These are phyloP conservation scores for Sogatella furcifera DNA, from an alignment of 1,140 invertebrate genomes.

Conservation along the genomic window DNA sequence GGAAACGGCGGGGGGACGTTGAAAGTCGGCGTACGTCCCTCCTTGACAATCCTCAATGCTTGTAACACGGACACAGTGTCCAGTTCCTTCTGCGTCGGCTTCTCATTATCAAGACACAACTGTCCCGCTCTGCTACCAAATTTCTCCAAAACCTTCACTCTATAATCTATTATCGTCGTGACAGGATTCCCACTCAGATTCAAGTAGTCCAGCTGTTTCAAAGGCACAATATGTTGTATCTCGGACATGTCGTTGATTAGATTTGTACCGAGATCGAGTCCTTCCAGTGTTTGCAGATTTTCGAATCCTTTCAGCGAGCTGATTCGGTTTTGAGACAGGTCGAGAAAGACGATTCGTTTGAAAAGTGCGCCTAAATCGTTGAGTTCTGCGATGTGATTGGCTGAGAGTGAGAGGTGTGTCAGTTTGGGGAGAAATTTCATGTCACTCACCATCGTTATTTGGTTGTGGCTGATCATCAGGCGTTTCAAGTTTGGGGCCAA, in stretches of 20 bases:
- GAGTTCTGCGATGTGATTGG: slow-evolving; percentile 58
- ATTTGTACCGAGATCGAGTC: slow-evolving; percentile 80
- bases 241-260: slow-evolving; percentile 67
- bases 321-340: slow-evolving; percentile 78
- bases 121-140: slow-evolving; percentile 66
- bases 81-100: slow-evolving; percentile 73
- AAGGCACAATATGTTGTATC: slow-evolving; percentile 59
- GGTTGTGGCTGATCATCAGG: slow-evolving; percentile 65
- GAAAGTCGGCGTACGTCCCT: slow-evolving; percentile 38
- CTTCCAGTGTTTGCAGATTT: slow-evolving; percentile 74
- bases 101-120: slow-evolving; percentile 77
- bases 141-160: slow-evolving; percentile 75
- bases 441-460: slow-evolving; percentile 60
- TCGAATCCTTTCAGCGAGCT: slow-evolving; percentile 61
- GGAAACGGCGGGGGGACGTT: slow-evolving; percentile 6
- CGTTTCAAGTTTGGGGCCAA: slow-evolving; percentile 63
- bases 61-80: slow-evolving; percentile 83
- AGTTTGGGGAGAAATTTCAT: slow-evolving; percentile 66
- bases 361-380: slow-evolving; percentile 72
- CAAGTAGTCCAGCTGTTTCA: slow-evolving; percentile 80
- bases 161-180: slow-evolving; percentile 75
- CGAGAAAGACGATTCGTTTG: slow-evolving; percentile 79
- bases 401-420: slow-evolving; percentile 61
- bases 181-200: slow-evolving; percentile 82
- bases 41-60: slow-evolving; percentile 61